phyloP scores from a whole-genome alignment of 2,797 vertebrate genomes.

The Acanthiza pusilla region DNA sequence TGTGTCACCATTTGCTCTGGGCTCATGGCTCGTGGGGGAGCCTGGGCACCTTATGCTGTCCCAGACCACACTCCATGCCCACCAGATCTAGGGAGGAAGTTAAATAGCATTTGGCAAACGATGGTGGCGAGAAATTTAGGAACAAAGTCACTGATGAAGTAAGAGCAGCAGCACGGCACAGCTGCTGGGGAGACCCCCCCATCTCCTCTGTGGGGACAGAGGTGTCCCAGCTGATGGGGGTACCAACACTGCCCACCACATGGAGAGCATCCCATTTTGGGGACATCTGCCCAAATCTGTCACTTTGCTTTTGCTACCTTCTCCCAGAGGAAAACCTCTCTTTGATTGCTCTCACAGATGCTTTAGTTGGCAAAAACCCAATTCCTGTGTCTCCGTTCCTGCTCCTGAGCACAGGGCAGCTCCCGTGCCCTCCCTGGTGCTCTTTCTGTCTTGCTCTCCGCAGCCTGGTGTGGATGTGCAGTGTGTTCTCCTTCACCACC shows the following conservation, averaged over 20 bases:
- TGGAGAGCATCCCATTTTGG: background rate
- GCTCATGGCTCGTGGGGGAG: rapidly evolving
- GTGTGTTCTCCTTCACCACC: background rate
- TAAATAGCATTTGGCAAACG: background rate
- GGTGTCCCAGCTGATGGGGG: background rate
- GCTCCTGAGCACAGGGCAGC: background rate
- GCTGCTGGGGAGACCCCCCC: background rate
- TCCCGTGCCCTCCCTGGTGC: background rate
- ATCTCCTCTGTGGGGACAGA: rapidly evolving
- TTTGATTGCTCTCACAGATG: background rate
- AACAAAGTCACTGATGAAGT: background rate
- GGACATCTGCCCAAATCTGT: background rate
- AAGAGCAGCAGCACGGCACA: background rate
- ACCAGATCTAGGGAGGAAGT: rapidly evolving
- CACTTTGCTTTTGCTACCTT: background rate
- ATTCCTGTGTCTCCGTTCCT: background rate
- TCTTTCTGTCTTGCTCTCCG: background rate
- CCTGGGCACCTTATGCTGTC: background rate
- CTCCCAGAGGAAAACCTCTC: background rate
- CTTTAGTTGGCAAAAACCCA: background rate
- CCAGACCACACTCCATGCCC: rapidly evolving
- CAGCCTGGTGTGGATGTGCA: background rate
- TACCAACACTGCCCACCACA: rapidly evolving
- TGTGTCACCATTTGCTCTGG: background rate
- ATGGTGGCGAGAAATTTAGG: background rate